These are phyloP conservation scores for Propithecus deckenii DNA, from an alignment of 2,797 vertebrate genomes.

Conservation along the genomic window DNA sequence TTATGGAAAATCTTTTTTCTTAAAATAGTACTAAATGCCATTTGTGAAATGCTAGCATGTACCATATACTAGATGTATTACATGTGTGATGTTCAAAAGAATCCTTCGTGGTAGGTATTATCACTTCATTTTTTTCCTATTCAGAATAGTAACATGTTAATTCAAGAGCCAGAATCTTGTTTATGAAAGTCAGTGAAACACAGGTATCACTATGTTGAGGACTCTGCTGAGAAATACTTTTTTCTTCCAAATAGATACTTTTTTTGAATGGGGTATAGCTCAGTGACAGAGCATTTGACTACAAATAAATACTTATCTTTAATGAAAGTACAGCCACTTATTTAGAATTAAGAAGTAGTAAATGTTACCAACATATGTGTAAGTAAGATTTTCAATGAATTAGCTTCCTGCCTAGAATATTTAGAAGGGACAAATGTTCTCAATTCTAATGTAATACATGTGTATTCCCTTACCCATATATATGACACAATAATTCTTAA, in stretches of 20 bases:
- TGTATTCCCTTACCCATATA: background rate
- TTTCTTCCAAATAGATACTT: background rate
- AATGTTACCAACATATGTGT: slow-evolving; percentile 36
- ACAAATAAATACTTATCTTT: background rate
- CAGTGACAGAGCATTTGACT: too few species aligned
- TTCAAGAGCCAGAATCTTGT: background rate
- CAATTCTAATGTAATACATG: slow-evolving; percentile 37
- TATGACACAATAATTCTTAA: slow-evolving; percentile 25
- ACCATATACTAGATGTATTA: background rate
- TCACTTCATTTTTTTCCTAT: background rate
- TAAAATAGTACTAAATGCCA: background rate
- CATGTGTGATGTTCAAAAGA: background rate
- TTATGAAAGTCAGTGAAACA: background rate
- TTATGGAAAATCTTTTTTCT: background rate
- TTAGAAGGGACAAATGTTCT: slow-evolving; percentile 38
- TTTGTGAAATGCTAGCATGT: background rate
- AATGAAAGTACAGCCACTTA: background rate
- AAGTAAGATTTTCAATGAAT: slow-evolving; percentile 32
- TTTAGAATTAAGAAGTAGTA: slow-evolving; percentile 48
- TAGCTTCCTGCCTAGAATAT: slow-evolving; percentile 21
- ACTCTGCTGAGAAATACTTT: background rate
- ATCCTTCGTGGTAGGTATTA: background rate
- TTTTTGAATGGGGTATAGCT: too few species aligned
- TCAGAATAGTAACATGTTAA: background rate
- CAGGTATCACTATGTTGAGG: background rate